phyloP scores from a whole-genome alignment of 2,888 invertebrate species.

The Baronia brevicornis region DNA sequence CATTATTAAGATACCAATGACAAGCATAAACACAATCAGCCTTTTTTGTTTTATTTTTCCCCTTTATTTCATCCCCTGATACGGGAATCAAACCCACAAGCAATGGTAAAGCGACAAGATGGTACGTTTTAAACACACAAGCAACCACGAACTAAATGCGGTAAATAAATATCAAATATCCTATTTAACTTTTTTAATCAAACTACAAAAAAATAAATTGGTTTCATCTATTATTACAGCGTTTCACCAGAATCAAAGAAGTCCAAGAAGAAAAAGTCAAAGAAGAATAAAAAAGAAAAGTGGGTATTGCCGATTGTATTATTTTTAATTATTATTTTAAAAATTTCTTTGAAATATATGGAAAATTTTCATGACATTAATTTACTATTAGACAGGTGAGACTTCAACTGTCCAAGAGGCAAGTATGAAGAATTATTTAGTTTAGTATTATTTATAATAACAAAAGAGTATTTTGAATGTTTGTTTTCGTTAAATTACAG shows the following conservation, averaged over 20 bases:
- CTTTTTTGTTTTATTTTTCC: no score
- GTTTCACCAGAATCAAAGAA: constrained; percentile 83
- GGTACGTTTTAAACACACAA: no score
- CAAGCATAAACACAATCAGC: no score
- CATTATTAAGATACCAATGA: no score
- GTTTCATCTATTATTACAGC: no score
- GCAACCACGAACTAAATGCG: no score
- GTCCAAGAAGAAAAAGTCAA: constrained; percentile 86
- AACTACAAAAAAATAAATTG: no score
- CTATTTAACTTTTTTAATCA: no score
- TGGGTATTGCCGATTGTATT: constrained; percentile 51
- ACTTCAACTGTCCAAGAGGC: constrained; percentile 59
- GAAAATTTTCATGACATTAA: constrained; percentile 23
- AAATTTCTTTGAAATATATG: constrained; percentile 19
- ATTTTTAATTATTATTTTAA: constrained; percentile 19
- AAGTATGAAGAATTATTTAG: constrained; percentile 39
- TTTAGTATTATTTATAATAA: constrained; percentile 4
- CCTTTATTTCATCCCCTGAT: no score
- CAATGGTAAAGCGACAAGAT: no score
- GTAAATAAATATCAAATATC: no score
- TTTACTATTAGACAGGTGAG: constrained; percentile 64
- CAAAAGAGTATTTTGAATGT: constrained; percentile 12
- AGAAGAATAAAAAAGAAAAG: constrained; percentile 85
- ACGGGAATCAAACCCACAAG: no score
- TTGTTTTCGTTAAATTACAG: constrained; percentile 46